phyloP scores from a whole-genome alignment of 2,113 vertebrate genomes.

The Saccopteryx bilineata region DNA sequence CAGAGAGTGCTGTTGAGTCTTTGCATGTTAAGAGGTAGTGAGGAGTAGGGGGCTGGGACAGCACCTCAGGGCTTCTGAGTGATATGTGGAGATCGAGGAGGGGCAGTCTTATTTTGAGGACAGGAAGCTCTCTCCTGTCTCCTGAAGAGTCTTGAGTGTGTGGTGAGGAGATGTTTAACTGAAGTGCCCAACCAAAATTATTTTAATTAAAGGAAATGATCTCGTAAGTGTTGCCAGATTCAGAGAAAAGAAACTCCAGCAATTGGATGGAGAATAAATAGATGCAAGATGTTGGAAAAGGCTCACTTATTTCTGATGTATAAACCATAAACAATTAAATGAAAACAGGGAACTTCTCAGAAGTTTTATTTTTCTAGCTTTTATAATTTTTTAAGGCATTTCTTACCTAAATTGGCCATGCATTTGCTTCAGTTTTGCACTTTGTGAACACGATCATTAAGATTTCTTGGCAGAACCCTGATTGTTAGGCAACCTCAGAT shows the following conservation, averaged over 20 bases:
- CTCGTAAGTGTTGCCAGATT: background rate
- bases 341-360: background rate
- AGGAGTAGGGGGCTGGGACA: background rate
- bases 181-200: background rate
- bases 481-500: background rate
- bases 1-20: background rate
- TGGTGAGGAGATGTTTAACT: background rate
- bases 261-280: background rate
- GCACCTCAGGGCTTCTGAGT: background rate
- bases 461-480: background rate
- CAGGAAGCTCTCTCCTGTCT: background rate
- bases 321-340: background rate
- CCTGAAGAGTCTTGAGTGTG: background rate
- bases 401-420: background rate
- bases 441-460: background rate
- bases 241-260: background rate
- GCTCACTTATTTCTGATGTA: background rate
- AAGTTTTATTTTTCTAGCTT: background rate
- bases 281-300: background rate
- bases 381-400: background rate
- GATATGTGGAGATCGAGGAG: background rate
- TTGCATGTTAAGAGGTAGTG: background rate
- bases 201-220: constrained; percentile 38
- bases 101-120: background rate
- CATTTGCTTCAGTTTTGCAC: background rate